Evolutionary conservation across 2,888 invertebrate genomes (phyloP), one percentile per base, ranked within the genome.

Genomic region (Heliconius sara): DNA sequence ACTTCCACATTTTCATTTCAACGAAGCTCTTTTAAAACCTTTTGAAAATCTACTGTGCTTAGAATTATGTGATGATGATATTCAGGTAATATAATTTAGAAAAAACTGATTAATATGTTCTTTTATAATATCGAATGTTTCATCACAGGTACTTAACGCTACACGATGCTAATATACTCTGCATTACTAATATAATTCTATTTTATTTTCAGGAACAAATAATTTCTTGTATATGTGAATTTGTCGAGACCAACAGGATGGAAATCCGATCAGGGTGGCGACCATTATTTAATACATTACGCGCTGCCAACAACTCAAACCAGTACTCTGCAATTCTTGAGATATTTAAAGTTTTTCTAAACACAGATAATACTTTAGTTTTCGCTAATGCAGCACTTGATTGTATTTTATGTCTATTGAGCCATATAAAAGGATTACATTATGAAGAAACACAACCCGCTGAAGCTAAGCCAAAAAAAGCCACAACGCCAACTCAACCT

Each of bases 241-340:
- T 99, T 86, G 99, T 99, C 0, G 99, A 99, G 91, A 98, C 98
- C 0, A 99, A 98, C 90, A 96, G 98, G 85, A 97, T 97, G 81
- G 99, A 99, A 94, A 98, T 99, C 67, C 96, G 98, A 84, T 99
- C 99, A 0, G 99, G 99, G 0, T 99, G 99, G 99, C 96, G 99
- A 77, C 98, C 99, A 0, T 93, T 99, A 2, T 99, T 99, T 89
- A 99, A 99, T 19, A 99, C 99, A 0, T 92, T 99, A 68, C 96
- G 99, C 30, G 98, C 98, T 70, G 98, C 99, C 0, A 96, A 96
- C 70, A 97, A 97, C 86, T 96, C 96, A 72, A 97, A 97, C 84
- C 96, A 97, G 86, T 96, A 97, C 34, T 96, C 96, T 0, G 97
- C 97, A 0, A 96, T 98, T 80, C 93, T 98, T 77, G 99, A 99